Evolutionary conservation across 2,797 vertebrate species (phyloP).

Genomic region (Eupleurogrammus muticus): DNA sequence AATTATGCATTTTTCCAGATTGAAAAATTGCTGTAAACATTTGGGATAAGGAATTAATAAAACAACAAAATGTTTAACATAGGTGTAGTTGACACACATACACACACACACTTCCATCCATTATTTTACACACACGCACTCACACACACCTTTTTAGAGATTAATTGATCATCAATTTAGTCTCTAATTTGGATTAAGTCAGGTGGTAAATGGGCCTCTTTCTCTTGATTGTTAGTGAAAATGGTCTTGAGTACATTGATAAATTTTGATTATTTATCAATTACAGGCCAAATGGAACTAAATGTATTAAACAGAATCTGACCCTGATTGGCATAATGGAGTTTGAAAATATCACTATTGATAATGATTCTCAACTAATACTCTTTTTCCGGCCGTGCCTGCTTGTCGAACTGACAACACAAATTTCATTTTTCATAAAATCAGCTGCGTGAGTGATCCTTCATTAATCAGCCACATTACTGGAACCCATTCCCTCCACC

Average conservation of each 20-base stretch:
- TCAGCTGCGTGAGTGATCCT: conserved; percentile 91
- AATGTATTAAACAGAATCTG: conserved; percentile 98
- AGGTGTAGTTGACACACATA: conserved; percentile 56
- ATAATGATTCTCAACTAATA: conserved; percentile 98
- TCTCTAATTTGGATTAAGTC: conserved; percentile 99
- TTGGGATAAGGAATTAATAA: too few species aligned
- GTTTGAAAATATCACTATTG: conserved; percentile 99
- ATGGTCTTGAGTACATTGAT: conserved; percentile 99
- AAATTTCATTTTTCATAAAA: conserved; percentile 99
- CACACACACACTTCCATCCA: conserved; percentile 48
- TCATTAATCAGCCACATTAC: conserved; percentile 99
- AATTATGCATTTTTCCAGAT: too few species aligned
- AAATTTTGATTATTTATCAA: conserved; percentile 99
- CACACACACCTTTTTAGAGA: conserved; percentile 89
- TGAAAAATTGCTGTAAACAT: too few species aligned
- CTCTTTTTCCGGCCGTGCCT: conserved; percentile 96
- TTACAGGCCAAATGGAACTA: conserved; percentile 98
- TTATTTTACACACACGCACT: conserved; percentile 46
- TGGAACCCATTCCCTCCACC: conserved; percentile 86
- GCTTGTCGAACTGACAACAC: conserved; percentile 95
- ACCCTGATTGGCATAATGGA: conserved; percentile 99
- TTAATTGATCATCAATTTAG: conserved; percentile 99
- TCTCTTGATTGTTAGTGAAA: conserved; percentile 99
- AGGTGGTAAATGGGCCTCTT: conserved; percentile 99
- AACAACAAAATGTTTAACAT: too few species aligned